Evolutionary conservation across 2,113 vertebrate species (phyloP).

Genomic region (Hippocampus abdominalis): DNA sequence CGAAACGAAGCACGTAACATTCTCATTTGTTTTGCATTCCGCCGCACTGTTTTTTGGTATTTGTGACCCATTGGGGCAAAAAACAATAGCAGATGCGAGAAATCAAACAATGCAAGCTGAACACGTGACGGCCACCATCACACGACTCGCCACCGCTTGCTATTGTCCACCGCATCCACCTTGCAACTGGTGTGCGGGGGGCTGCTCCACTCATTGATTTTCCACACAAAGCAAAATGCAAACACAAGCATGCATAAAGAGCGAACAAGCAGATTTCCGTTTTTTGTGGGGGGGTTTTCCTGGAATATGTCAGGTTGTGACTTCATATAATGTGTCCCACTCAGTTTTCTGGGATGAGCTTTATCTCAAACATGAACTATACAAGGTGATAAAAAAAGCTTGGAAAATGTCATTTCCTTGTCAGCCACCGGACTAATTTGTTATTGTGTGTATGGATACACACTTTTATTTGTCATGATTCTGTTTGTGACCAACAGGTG

Average conservation of each 20-base stretch:
- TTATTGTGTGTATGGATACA: too few species aligned
- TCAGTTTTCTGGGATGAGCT: too few species aligned
- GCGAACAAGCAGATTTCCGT: not conserved
- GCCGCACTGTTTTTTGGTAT: conserved; percentile 23
- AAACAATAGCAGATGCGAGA: conserved; percentile 49
- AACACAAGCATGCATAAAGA: conserved; percentile 43
- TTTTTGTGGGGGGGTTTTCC: too few species aligned
- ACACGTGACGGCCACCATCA: conserved; percentile 45
- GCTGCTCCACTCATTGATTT: conserved; percentile 52
- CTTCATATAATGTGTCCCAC: not conserved
- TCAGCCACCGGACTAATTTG: too few species aligned
- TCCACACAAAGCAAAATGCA: conserved; percentile 40
- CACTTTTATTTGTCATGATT: too few species aligned
- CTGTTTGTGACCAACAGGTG: too few species aligned
- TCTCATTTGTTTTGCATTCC: conserved; percentile 29
- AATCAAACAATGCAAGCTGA: conserved; percentile 52
- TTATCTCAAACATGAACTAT: too few species aligned
- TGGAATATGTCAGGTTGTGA: too few species aligned
- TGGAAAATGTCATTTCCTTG: too few species aligned
- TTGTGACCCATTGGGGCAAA: conserved; percentile 52
- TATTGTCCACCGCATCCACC: conserved; percentile 57
- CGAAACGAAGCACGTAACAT: conserved; percentile 5
- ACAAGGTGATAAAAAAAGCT: too few species aligned
- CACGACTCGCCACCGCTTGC: conserved; percentile 40
- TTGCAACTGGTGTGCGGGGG: conserved; percentile 30